These are phyloP conservation scores for Onthophagus sagittarius DNA, from an alignment of 2,888 invertebrate genomes.

Conservation along the genomic window DNA sequence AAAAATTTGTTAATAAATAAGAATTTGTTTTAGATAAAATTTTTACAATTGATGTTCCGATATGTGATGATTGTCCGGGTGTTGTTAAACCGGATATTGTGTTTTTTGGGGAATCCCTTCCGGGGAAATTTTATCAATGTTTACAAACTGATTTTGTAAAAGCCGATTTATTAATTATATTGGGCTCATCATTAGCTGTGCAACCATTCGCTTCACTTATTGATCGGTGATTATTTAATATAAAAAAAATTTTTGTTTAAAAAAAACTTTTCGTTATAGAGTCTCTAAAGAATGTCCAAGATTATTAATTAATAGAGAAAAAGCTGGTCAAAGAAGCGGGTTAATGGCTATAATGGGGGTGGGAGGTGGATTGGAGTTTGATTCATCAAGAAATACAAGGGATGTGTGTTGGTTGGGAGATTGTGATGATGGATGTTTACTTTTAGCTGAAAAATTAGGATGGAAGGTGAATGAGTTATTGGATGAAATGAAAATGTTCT, in stretches of 20 bases:
- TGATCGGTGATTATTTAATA: conserved; percentile 58
- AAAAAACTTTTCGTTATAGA: conserved; percentile 42
- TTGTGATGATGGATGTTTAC: conserved; percentile 75
- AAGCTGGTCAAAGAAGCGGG: conserved; percentile 54
- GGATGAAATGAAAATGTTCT: too few relatives aligned
- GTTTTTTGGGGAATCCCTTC: conserved; percentile 91
- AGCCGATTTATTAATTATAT: conserved; percentile 88
- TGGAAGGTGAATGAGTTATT: conserved; percentile 57
- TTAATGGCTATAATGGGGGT: conserved; percentile 45
- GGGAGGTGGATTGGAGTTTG: conserved; percentile 66
- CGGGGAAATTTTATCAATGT: conserved; percentile 68
- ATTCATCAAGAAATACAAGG: conserved; percentile 58
- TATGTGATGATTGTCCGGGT: conserved; percentile 65
- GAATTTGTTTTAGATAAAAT: conserved; percentile 60
- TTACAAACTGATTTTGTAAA: conserved; percentile 71
- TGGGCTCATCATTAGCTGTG: conserved; percentile 93
- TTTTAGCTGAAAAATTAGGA: conserved; percentile 71
- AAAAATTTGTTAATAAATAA: conserved; percentile 1
- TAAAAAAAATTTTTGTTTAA: not conserved
- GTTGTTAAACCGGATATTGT: conserved; percentile 94
- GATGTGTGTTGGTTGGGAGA: conserved; percentile 82
- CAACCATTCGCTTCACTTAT: conserved; percentile 91
- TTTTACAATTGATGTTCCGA: conserved; percentile 69
- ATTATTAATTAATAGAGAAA: conserved; percentile 82
- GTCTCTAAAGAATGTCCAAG: conserved; percentile 72